Percentiles rank a stretch among this genome's conserved stretches.
Conservation (phyloP, 2,113 vertebrate genomes). For the Hyperopisus bebe region DNA sequence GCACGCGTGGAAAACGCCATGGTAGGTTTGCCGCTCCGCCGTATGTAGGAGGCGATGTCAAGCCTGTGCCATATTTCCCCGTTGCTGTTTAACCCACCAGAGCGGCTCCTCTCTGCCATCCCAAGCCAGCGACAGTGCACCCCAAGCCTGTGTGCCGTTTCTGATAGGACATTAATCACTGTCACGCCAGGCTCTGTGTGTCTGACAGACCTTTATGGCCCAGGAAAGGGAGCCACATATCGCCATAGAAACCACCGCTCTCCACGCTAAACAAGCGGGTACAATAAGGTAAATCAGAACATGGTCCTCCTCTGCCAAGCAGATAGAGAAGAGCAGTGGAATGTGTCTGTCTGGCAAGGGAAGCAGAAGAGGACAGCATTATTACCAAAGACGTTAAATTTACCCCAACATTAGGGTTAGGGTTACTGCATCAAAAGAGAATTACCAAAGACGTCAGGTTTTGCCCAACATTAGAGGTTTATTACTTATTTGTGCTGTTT, state of each 20-base stretch:
- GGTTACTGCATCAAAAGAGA: neutral
- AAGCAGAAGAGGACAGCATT: neutral
- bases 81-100: neutral
- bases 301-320: neutral
- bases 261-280: slow-evolving; percentile 30
- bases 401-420: neutral
- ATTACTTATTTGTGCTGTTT: neutral
- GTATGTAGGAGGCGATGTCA: neutral
- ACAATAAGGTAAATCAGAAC: slow-evolving; percentile 21
- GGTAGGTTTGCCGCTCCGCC: neutral
- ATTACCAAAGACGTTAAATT: neutral
- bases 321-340: neutral
- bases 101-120: slow-evolving; percentile 18
- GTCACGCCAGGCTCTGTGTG: slow-evolving; percentile 47
- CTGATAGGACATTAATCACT: slow-evolving; percentile 64
- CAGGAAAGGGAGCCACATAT: slow-evolving; percentile 44
- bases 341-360: neutral
- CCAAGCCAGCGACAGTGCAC: slow-evolving; percentile 16
- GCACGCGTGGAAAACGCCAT: neutral
- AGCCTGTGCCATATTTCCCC: neutral
- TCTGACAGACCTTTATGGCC: slow-evolving; percentile 44
- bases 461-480: neutral
- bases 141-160: slow-evolving; percentile 43
- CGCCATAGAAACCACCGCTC: slow-evolving; percentile 53
- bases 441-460: neutral